Base-by-base conservation (phyloP, 2,797 vertebrate species). In the Acrossocheilus fasciatus region DNA sequence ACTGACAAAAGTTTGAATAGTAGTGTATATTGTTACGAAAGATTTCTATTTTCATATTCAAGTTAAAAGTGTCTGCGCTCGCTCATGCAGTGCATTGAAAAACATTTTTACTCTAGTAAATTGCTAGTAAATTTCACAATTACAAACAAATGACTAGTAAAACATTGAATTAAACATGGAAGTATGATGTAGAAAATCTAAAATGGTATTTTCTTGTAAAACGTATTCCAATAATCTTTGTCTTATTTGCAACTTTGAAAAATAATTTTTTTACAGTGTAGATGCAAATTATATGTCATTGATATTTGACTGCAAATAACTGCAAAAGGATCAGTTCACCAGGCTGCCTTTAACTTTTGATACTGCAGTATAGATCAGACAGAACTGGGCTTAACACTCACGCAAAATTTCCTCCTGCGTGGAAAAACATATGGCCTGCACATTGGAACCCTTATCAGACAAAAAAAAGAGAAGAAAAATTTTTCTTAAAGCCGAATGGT, bases 361-460 rank as follows among this genome's bases (percentile, higher is more conserved):
- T 74, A 7, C 14, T 74, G 72, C n/a, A 30, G 50, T 30, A 74
- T 10, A 18, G n/a, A 50, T 50, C 11, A 30, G 14, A 74, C 14
- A 30, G n/a, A 57, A 57, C 23, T 12, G 26, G 17, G 50, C 9
- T 20, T 54, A 9, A 54, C 68, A 57, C 11, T 36, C 50, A 36
- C 6, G 15, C 39, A 57, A 41, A 72, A 17, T 52, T 39, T 82
- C 47, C 18, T 81, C 34, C 30, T 81, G 26, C 30, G 6, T 47
- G 43, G 79, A 26, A 30, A 59, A 59, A 83, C 81, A 83, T 82
- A 20, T 20, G 69, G 36, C 11, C 26, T 52, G 43, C 30, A 77
- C 70, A n/a, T 26, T 72, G 2, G 11, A 39, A 12, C 5, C n/a
- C 11, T 50, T 17, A 26, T 57, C 14, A 47, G 17, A 59, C 36